A percentile compares a stretch with the other conserved stretches of the same genome.
These are phyloP conservation scores for Panopea generosa DNA, from an alignment of 2,888 invertebrate genomes.

Conservation along the genomic window DNA sequence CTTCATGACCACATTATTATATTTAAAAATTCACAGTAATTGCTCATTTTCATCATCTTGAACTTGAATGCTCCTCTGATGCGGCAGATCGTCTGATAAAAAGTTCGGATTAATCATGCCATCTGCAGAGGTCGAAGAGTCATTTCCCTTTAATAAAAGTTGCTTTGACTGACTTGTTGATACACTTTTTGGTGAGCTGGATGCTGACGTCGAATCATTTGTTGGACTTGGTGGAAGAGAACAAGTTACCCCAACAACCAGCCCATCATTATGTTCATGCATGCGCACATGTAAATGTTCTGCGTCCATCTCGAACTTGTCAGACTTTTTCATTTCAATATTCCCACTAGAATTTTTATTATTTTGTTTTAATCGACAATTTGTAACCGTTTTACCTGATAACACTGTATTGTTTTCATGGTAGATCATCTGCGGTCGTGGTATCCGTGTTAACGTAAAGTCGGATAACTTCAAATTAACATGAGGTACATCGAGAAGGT, in stretches of 20 bases:
- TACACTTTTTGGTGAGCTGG: constrained; percentile 29
- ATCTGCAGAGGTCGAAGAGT: neutral
- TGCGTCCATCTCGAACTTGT: constrained; percentile 22
- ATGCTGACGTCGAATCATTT: constrained; percentile 13
- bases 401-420: constrained; percentile 55
- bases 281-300: constrained; percentile 68
- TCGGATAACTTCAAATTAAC: constrained; percentile 72
- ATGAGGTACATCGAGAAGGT: constrained; percentile 70
- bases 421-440: constrained; percentile 70
- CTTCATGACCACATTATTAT: no score
- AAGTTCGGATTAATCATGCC: constrained; percentile 50
- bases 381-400: neutral
- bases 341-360: neutral
- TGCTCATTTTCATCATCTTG: constrained; percentile 53
- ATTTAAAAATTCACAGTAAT: constrained; percentile 39
- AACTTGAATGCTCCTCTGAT: constrained; percentile 5
- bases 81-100: constrained; percentile 13
- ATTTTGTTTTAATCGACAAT: neutral
- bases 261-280: constrained; percentile 65
- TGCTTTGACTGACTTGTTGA: constrained; percentile 25
- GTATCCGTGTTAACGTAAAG: constrained; percentile 75
- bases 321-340: neutral
- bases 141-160: constrained; percentile 24
- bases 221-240: constrained; percentile 27
- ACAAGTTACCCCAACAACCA: constrained; percentile 70